Evolutionary conservation across 2,113 vertebrate species (phyloP).

Genomic region (Edolisoma coerulescens): DNA sequence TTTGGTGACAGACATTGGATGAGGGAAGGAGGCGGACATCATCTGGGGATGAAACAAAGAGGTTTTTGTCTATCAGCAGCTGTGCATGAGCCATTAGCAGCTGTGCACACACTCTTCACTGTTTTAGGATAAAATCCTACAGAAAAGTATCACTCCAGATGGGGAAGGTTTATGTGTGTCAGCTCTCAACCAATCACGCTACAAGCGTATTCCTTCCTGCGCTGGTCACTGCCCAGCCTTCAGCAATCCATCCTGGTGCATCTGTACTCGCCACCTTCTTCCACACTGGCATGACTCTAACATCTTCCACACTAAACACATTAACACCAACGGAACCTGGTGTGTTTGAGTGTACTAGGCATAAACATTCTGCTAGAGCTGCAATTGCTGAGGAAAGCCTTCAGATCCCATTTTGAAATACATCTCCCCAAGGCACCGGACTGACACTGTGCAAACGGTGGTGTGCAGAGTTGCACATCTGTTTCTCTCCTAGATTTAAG

Average conservation of each 20-base stretch:
- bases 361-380: not conserved
- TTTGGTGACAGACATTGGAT: not conserved
- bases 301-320: not conserved
- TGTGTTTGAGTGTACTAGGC: not conserved
- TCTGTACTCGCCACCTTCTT: not conserved
- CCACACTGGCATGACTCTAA: not conserved
- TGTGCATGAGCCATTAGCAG: constrained; percentile 32
- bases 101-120: constrained; percentile 6
- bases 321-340: accelerated
- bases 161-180: not conserved
- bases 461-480: not conserved
- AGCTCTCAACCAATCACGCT: not conserved
- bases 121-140: not conserved
- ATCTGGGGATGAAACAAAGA: constrained; percentile 17
- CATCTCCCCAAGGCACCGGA: not conserved
- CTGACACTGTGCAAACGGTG: accelerated
- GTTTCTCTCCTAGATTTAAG: not conserved
- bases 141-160: constrained; percentile 5
- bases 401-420: not conserved
- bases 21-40: not conserved
- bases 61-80: constrained; percentile 46
- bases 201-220: accelerated
- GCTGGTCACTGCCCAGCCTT: not conserved
- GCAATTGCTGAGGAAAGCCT: not conserved
- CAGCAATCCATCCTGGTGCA: not conserved